Conservation (phyloP, 2,797 vertebrate species). For the Crenuchus spilurus region DNA sequence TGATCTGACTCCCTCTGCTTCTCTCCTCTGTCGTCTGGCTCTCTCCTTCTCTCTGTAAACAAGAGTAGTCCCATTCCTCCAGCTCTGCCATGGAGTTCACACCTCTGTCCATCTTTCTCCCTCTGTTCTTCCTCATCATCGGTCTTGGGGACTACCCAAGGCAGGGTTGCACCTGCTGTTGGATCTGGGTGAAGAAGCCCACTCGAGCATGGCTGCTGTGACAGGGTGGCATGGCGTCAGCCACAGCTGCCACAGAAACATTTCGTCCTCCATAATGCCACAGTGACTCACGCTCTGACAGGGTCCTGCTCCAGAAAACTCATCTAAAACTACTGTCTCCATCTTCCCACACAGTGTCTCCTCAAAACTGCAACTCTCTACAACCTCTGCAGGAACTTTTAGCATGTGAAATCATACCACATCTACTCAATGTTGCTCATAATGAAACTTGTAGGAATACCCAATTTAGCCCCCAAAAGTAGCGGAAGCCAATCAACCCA, state of each 20-base stretch:
- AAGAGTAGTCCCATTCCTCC: constrained; percentile 56
- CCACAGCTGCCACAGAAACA: constrained; percentile 24
- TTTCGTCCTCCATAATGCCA: constrained; percentile 29
- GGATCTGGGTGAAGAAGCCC: constrained; percentile 10
- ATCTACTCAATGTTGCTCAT: no score
- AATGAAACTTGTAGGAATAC: no score
- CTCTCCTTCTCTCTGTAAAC: constrained; percentile 60
- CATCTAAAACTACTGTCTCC: constrained; percentile 35
- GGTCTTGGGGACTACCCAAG: constrained; percentile 43
- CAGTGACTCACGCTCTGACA: constrained; percentile 26
- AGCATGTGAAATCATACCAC: no score
- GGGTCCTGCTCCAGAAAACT: constrained; percentile 32
- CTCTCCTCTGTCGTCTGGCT: constrained; percentile 8
- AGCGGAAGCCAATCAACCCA: no score
- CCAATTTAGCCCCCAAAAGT: no score
- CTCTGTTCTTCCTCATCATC: constrained; percentile 11
- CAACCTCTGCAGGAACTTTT: no score
- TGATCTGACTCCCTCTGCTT: constrained; percentile 12
- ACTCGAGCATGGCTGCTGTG: neutral
- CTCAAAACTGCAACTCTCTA: constrained; percentile 20
- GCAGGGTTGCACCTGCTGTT: constrained; percentile 56
- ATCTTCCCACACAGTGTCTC: constrained; percentile 14
- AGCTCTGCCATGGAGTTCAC: constrained; percentile 53
- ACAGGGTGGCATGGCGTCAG: constrained; percentile 11
- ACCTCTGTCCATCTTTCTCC: constrained; percentile 66